Conservation (phyloP, 2,888 invertebrate genomes). For the Endomychus coccineus region DNA sequence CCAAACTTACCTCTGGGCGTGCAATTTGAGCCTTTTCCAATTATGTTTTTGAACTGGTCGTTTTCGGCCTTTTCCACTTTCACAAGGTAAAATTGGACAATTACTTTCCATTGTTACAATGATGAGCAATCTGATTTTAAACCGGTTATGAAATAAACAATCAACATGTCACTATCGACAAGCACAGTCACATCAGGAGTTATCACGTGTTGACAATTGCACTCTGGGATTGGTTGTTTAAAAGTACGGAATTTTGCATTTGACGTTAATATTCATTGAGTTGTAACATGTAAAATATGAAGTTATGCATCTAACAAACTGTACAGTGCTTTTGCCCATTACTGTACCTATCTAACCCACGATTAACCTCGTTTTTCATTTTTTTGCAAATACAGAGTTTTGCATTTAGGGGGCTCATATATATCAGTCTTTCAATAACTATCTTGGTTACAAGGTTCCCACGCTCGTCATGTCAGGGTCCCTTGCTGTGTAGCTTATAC, state of each 20-base stretch:
- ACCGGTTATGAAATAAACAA: slow-evolving; percentile 4
- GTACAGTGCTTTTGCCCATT: too few relatives aligned
- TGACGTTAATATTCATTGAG: too few relatives aligned
- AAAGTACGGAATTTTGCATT: slow-evolving; percentile 8
- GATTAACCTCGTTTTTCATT: too few relatives aligned
- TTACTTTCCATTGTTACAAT: slow-evolving; percentile 6
- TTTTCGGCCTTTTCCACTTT: slow-evolving; percentile 8
- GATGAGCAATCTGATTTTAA: slow-evolving; percentile 7
- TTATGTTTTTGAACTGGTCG: slow-evolving; percentile 8
- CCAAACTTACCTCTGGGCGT: slow-evolving; percentile 7
- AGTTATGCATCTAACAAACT: too few relatives aligned
- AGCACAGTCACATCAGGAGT: slow-evolving; percentile 7
- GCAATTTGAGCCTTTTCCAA: slow-evolving; percentile 5
- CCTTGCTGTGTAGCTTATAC: too few relatives aligned
- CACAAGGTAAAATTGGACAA: slow-evolving; percentile 8
- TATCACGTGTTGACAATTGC: slow-evolving; percentile 5
- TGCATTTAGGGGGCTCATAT: too few relatives aligned
- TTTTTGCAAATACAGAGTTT: too few relatives aligned
- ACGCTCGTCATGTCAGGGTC: too few relatives aligned
- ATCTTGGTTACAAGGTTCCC: too few relatives aligned
- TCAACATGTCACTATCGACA: slow-evolving; percentile 6
- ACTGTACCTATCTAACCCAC: too few relatives aligned
- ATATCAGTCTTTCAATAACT: too few relatives aligned
- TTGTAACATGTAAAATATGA: too few relatives aligned
- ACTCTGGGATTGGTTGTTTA: slow-evolving; percentile 2